These are phyloP conservation scores for Pseudomyrmex flavicornis DNA, from an alignment of 1,140 invertebrate genomes.

Conservation along the genomic window DNA sequence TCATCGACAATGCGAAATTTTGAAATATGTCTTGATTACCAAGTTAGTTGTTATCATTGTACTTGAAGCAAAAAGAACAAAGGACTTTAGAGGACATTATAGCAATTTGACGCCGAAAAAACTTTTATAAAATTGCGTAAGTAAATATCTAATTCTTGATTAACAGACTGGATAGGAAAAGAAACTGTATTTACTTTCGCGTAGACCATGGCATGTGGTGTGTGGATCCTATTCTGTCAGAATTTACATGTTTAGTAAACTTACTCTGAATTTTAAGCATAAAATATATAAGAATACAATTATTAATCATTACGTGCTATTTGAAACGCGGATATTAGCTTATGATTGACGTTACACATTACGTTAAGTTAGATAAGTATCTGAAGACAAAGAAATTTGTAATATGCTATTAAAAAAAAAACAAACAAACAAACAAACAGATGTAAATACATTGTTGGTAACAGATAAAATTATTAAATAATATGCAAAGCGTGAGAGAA, in stretches of 20 bases:
- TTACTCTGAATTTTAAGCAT: no score
- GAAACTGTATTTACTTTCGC: neutral
- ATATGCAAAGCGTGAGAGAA: neutral
- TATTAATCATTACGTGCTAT: conserved; percentile 22
- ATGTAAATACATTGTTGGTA: conserved; percentile 10
- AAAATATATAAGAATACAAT: neutral
- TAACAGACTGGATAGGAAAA: neutral
- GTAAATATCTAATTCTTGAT: conserved; percentile 2
- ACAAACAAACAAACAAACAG: conserved; percentile 9
- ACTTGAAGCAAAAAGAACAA: no score
- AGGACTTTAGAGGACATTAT: neutral
- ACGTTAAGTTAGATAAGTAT: conserved; percentile 26
- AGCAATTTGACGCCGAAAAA: neutral
- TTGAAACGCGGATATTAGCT: conserved; percentile 18
- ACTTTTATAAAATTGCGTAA: conserved; percentile 14
- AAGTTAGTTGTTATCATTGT: no score
- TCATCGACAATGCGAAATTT: neutral
- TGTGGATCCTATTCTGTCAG: no score
- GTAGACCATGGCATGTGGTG: neutral
- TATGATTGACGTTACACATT: conserved; percentile 25
- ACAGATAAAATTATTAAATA: conserved; percentile 17
- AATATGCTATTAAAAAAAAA: conserved; percentile 10
- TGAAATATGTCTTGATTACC: neutral
- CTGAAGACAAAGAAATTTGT: conserved; percentile 7
- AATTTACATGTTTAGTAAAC: no score